These are phyloP conservation scores for Gnatocerus cornutus DNA, from an alignment of 2,888 invertebrate genomes.

Conservation along the genomic window DNA sequence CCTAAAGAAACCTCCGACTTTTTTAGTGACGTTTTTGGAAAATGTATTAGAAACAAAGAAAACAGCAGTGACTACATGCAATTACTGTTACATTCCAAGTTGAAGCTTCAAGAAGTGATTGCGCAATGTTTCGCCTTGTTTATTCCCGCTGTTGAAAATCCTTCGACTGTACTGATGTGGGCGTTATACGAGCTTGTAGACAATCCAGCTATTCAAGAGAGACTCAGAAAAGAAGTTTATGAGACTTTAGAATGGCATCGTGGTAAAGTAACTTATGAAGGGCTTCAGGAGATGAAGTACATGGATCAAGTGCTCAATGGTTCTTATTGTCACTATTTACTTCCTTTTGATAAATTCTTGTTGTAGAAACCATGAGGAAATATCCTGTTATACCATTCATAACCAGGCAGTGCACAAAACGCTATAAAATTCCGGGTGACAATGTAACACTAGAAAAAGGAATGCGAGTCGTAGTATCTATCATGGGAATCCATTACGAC, in stretches of 20 bases:
- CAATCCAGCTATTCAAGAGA: conserved; percentile 65
- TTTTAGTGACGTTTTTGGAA: conserved; percentile 54
- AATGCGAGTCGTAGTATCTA: conserved; percentile 61
- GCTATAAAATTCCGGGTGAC: conserved; percentile 61
- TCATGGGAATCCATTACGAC: conserved; percentile 50
- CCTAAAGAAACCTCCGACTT: conserved; percentile 37
- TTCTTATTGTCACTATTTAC: conserved; percentile 26
- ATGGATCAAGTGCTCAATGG: conserved; percentile 39
- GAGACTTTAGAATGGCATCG: conserved; percentile 17
- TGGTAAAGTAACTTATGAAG: conserved; percentile 11
- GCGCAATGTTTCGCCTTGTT: conserved; percentile 72
- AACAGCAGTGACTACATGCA: too few species aligned
- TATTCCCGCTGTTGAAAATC: conserved; percentile 73
- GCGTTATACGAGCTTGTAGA: conserved; percentile 70
- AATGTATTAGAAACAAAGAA: conserved; percentile 64
- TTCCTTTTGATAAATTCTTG: not conserved
- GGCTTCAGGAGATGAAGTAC: conserved; percentile 10
- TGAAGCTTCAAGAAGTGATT: conserved; percentile 64
- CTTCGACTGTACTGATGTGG: conserved; percentile 70
- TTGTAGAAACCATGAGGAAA: conserved; percentile 64
- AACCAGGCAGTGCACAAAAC: conserved; percentile 52
- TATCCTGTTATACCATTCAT: conserved; percentile 62
- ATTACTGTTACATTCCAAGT: conserved; percentile 53
- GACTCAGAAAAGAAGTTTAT: conserved; percentile 60
- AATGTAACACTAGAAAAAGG: conserved; percentile 63